Evolutionary conservation across 2,113 vertebrate species (phyloP).

Genomic region (Ammodytes dubius): DNA sequence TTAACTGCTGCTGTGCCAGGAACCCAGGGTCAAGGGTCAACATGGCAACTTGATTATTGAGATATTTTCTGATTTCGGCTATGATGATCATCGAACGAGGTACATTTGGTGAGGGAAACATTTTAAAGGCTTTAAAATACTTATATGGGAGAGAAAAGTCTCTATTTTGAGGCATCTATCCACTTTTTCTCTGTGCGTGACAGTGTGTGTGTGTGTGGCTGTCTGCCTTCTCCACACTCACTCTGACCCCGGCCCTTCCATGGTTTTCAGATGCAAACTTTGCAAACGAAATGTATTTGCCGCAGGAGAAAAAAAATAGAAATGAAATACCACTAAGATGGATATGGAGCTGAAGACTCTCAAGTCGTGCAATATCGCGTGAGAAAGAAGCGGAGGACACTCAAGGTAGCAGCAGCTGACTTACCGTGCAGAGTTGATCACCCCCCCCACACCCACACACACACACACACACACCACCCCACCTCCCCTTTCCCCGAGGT

Average conservation of each 20-base stretch:
- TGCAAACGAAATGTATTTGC: constrained; percentile 4
- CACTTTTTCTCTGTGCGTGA: no score
- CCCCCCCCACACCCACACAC: constrained; percentile 1
- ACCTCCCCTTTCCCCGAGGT: constrained; percentile 52
- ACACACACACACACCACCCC: no score
- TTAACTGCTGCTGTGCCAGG: constrained; percentile 42
- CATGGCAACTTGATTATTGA: constrained; percentile 1
- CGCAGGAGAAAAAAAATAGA: neutral
- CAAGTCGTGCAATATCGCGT: constrained; percentile 60
- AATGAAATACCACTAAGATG: neutral
- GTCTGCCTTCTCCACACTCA: neutral
- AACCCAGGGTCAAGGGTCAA: constrained; percentile 58
- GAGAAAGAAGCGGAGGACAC: constrained; percentile 66
- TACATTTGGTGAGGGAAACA: neutral
- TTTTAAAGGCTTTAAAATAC: constrained; percentile 1
- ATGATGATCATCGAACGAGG: neutral
- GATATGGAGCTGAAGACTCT: constrained; percentile 25
- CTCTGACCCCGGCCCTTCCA: constrained; percentile 23
- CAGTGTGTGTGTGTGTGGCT: no score
- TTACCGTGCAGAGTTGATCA: constrained; percentile 36
- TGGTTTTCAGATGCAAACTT: constrained; percentile 5
- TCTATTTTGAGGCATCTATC: neutral
- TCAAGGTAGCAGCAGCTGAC: constrained; percentile 65
- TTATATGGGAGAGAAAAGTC: neutral
- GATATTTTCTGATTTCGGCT: constrained; percentile 18